Evolutionary conservation across 2,797 vertebrate genomes (phyloP), one percentile per base, ranked within the genome.

Genomic region (Siniperca scherzeri): DNA sequence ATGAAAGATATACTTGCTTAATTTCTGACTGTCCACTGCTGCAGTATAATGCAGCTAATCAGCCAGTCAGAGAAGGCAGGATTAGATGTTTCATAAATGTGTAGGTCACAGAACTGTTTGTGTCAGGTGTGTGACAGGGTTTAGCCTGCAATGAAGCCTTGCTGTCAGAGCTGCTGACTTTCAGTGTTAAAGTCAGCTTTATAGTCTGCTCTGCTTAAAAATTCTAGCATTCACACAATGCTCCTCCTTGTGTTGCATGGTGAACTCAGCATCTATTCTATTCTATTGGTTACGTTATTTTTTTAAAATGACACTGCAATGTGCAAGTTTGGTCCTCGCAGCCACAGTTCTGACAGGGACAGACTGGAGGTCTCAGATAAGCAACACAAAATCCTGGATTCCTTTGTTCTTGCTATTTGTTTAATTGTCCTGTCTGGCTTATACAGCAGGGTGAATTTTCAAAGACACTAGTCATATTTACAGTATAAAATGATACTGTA

Each of bases 81-180:
- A 57, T 70, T 21, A 30, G 53, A 57, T 67, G 25, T 66, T 21
- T 48, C 14, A 50, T n/a, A 56, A 55, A 7, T 40, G 9, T 48
- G 62, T 42, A 25, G 62, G 33, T 38, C 33, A 38, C 21, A 16
- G 33, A 13, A 38, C 21, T 13, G 66, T 22, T n/a, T 42, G 12
- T 52, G 65, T 36, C 19, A 16, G 27, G 50, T 38, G 9, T 59
- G 55, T 46, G 38, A 30, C 11, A 22, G n/a, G 13, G 17, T 59
- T 71, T 44, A 64, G 22, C 59, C 44, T 73, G 59, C 46, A 53
- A n/a, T 33, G 12, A 44, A 40, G 59, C 42, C 59, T 19, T 44
- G 11, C 57, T 59, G 69, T 59, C 19, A 52, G 17, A 71, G 11
- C 7, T 69, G 36, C 30, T 67, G 27, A 12, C 42, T 27, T 46